Conservation (phyloP, 1,140 invertebrate species). For the Copidosoma floridanum region DNA sequence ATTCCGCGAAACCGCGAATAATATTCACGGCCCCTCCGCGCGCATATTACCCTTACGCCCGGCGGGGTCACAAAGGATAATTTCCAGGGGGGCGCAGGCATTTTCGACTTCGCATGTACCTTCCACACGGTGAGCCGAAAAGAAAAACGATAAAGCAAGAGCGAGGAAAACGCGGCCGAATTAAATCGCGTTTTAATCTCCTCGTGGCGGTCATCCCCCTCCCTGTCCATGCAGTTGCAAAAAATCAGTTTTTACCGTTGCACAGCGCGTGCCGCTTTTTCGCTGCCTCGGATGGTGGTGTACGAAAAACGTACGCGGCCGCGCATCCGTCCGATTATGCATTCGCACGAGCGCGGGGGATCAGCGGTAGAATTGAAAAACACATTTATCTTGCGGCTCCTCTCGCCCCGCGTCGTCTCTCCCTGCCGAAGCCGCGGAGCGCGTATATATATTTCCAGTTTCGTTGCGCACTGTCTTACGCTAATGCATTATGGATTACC, state of each 20-base stretch:
- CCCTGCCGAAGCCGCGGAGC: too few relatives aligned
- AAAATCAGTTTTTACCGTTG: constrained; percentile 8
- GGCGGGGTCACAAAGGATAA: constrained; percentile 7
- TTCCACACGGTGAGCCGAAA: too few relatives aligned
- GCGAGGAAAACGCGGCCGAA: neutral
- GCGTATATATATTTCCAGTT: neutral
- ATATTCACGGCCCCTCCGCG: too few relatives aligned
- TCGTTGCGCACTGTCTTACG: neutral
- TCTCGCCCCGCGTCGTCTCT: too few relatives aligned
- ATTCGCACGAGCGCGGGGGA: neutral
- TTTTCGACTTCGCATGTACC: neutral
- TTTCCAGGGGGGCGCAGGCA: constrained; percentile 4
- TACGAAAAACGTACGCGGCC: too few relatives aligned
- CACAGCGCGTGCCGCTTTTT: too few relatives aligned
- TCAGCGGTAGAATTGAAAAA: neutral
- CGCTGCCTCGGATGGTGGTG: too few relatives aligned
- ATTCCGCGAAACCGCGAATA: too few relatives aligned
- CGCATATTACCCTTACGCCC: too few relatives aligned
- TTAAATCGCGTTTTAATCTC: constrained; percentile 11
- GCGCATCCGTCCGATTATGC: constrained; percentile 4
- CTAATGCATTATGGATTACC: constrained; percentile 14
- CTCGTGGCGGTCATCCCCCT: neutral
- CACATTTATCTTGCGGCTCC: neutral
- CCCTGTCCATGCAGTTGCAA: too few relatives aligned
- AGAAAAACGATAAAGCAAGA: too few relatives aligned